Base-by-base conservation (phyloP, 1,140 invertebrate genomes). In the Papilio helenus region DNA sequence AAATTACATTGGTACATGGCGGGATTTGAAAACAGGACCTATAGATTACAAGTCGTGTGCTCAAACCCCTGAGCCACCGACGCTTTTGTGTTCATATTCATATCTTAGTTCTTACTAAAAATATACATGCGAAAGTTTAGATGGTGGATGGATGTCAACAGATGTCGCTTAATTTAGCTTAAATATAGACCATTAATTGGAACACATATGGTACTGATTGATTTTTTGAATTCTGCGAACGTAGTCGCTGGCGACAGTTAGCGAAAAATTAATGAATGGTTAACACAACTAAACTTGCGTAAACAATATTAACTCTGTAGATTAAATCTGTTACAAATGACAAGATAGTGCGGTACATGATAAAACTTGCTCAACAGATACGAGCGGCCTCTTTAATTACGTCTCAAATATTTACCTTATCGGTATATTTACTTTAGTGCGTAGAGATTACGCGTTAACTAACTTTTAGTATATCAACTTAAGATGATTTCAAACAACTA, bases 341-440 rank as follows among this genome's bases (percentile, higher is more conserved):
- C 73, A 76, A 76, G 73, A 76, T 76, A 76, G 26, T 58, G 20
- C 20, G 58, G 76, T 44, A 58, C 51, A 68, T 61, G 29, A 5
- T 77, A 65, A 77, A 65, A 44, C n/a, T 77, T 61, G 76, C 39
- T 49, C 73, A 49, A 76, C 16, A 76, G 7, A 76, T 55, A 55
- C 49, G n/a, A 39, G 34, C 76, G 76, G 76, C 76, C 76, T 61
- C 76, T 77, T 77, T 77, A 77, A 77, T 77, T 77, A 61, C 55
- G 74, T 29, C 8, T 76, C 49, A 77, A 77, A 77, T 77, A 77
- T 77, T 77, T 61, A 44, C 76, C 18, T 77, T 77, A 77, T 77
- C 76, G 29, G 49, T 26, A 42, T 77, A 65, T 77, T 77, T 77
- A 55, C 51, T 65, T 61, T 61, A 34, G 34, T 77, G 55, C 76